Evolutionary conservation across 53 echinoderm and acorn worm genomes (phyloP).

Genomic region (Astropecten irregularis): DNA sequence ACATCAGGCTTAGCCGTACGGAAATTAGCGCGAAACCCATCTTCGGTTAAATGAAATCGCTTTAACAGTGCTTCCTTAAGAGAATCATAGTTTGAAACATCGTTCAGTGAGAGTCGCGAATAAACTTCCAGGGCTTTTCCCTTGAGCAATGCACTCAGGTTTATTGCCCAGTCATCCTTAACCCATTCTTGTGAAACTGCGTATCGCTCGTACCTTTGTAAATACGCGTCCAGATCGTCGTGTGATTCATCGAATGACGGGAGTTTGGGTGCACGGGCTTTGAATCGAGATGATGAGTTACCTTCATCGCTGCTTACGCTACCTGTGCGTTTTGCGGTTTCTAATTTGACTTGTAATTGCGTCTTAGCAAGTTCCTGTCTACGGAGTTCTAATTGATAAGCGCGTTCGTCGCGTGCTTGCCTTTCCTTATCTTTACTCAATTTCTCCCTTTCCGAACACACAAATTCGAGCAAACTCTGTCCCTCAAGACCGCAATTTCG

Average conservation of each 20-base stretch:
- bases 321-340: neutral
- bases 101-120: neutral
- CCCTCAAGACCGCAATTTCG: neutral
- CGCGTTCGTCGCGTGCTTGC: too few relatives aligned
- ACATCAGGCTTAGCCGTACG: slow-evolving; percentile 7
- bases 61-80: slow-evolving; percentile 31
- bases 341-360: neutral
- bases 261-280: slow-evolving; percentile 3
- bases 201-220: slow-evolving; percentile 32
- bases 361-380: neutral
- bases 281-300: neutral
- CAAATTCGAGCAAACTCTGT: neutral
- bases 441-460: too few relatives aligned
- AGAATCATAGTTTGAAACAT: slow-evolving; percentile 2
- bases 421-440: too few relatives aligned
- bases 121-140: slow-evolving; percentile 42
- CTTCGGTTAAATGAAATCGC: slow-evolving; percentile 20
- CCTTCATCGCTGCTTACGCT: neutral
- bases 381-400: neutral
- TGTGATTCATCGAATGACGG: slow-evolving; percentile 10
- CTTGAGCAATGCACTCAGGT: slow-evolving; percentile 22
- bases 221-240: slow-evolving; percentile 36
- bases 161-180: slow-evolving; percentile 31
- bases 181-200: slow-evolving; percentile 18
- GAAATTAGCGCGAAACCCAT: slow-evolving; percentile 21